phyloP scores from a whole-genome alignment of 2,797 vertebrate species.

The Aphelocoma californica region DNA sequence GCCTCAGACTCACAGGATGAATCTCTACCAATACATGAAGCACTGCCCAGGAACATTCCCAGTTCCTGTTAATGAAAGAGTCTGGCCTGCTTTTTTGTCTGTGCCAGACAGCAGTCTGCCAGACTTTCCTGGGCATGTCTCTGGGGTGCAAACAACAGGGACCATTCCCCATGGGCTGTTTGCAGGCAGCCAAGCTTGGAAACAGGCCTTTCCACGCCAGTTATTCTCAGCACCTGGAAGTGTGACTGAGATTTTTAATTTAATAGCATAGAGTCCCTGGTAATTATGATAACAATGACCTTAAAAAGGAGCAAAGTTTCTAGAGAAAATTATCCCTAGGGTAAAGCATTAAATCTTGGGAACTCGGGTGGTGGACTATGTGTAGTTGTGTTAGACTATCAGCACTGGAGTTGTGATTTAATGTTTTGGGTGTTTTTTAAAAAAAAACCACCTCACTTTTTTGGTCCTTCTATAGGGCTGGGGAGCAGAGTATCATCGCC shows the following conservation, averaged over 20 bases:
- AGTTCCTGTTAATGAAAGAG: not conserved
- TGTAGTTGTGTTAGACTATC: not conserved
- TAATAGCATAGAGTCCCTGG: not conserved
- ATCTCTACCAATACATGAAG: not conserved
- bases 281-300: not conserved
- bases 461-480: slow-evolving; percentile 84
- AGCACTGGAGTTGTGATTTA: not conserved
- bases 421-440: not conserved
- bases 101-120: not conserved
- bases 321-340: not conserved
- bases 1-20: not conserved
- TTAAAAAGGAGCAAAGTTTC: not conserved
- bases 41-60: not conserved
- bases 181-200: not conserved
- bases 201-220: not conserved
- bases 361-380: not conserved
- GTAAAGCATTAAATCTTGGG: not conserved
- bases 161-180: not conserved
- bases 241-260: not conserved
- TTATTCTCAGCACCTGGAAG: not conserved
- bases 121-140: not conserved
- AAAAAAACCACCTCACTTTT: not conserved
- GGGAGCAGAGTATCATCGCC: slow-evolving; percentile 97
- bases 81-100: not conserved
- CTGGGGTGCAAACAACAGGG: not conserved